Conservation (phyloP, 2,797 vertebrate genomes). For the Aldrovandia affinis region DNA sequence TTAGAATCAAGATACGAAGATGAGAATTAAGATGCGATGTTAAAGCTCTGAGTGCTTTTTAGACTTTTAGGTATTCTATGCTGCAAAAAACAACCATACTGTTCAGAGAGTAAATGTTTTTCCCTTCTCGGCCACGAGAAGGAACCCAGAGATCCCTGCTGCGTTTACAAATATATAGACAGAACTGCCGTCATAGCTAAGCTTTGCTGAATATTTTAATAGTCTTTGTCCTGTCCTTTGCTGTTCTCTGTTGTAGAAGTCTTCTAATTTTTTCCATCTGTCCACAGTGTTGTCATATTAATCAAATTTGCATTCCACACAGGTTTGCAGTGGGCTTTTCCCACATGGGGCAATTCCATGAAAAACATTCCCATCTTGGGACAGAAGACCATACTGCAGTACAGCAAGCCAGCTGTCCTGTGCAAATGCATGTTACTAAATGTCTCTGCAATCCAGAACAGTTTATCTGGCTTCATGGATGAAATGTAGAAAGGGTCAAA, state of each 20-base stretch:
- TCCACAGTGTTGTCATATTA: slow-evolving; percentile 36
- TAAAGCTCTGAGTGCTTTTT: too few species aligned
- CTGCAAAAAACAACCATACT: neutral
- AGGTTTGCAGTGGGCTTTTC: slow-evolving; percentile 26
- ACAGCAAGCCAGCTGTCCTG: slow-evolving; percentile 29
- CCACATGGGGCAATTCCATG: slow-evolving; percentile 20
- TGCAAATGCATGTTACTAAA: slow-evolving; percentile 33
- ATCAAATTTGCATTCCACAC: slow-evolving; percentile 41
- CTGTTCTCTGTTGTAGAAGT: neutral
- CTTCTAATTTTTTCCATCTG: slow-evolving; percentile 29
- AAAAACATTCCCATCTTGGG: slow-evolving; percentile 23
- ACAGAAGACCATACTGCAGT: slow-evolving; percentile 26
- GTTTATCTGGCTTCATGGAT: neutral
- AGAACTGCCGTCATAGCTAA: neutral
- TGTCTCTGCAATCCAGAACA: neutral
- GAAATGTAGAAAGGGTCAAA: neutral
- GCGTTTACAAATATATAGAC: neutral
- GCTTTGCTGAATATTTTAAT: neutral
- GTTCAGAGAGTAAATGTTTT: neutral
- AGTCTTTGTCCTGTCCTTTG: neutral
- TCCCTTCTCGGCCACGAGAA: neutral
- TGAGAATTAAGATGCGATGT: neutral
- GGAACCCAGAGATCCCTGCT: neutral
- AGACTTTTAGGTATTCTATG: neutral
- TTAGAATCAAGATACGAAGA: neutral